phyloP scores from a whole-genome alignment of 2,113 vertebrate species.

The Paracanthobrama guichenoti region DNA sequence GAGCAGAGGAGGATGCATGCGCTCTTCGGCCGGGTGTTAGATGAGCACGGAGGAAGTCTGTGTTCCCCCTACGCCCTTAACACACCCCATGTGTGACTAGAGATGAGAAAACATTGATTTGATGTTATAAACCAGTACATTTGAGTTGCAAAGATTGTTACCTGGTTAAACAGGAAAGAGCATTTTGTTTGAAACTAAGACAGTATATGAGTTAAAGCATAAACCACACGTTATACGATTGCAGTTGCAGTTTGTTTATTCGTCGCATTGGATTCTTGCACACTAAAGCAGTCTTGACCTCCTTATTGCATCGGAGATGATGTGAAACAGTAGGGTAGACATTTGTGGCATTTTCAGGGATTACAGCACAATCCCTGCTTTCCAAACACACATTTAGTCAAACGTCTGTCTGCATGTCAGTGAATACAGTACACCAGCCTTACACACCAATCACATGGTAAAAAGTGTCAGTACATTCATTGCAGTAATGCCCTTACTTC shows the following conservation, averaged over 20 bases:
- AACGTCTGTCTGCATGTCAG: neutral
- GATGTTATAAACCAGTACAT: neutral
- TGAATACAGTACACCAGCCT: neutral
- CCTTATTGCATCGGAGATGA: conserved; percentile 64
- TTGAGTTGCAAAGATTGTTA: neutral
- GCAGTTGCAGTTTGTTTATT: conserved; percentile 69
- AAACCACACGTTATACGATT: conserved; percentile 40
- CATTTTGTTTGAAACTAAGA: neutral
- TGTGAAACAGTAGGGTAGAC: conserved; percentile 44
- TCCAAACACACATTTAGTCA: conserved; percentile 14
- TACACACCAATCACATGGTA: neutral
- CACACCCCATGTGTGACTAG: conserved; percentile 17
- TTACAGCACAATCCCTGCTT: conserved; percentile 6
- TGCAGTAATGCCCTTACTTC: conserved; percentile 32
- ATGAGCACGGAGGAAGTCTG: conserved; percentile 61
- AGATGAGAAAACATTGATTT: neutral
- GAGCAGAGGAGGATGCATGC: conserved; percentile 54
- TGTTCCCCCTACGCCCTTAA: conserved; percentile 65
- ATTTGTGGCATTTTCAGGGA: conserved; percentile 29
- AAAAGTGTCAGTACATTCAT: conserved; percentile 29
- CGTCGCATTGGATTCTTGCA: no score
- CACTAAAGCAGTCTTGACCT: conserved; percentile 61
- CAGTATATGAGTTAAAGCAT: neutral
- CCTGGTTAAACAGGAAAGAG: neutral
- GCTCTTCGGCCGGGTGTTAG: conserved; percentile 63